Conservation (phyloP, 2,113 vertebrate species). For the Pagrus major region DNA sequence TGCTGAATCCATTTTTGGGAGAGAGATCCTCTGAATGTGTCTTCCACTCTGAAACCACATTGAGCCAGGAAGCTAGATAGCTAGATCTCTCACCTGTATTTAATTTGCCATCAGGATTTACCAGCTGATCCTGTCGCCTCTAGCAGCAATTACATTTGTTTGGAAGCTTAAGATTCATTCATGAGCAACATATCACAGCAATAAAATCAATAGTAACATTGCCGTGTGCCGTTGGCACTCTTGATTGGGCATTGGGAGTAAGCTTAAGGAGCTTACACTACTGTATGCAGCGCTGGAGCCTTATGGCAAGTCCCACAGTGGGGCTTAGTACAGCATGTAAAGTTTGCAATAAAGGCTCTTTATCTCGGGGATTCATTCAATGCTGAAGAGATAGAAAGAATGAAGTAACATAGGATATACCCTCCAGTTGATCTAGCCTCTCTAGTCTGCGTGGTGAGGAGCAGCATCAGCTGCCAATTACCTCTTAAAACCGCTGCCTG, state of each 20-base stretch:
- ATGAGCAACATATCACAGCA: constrained; percentile 40
- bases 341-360: constrained; percentile 43
- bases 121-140: constrained; percentile 33
- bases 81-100: constrained; percentile 42
- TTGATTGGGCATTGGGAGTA: constrained; percentile 37
- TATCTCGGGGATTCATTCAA: constrained; percentile 47
- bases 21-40: neutral
- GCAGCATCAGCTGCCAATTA: constrained; percentile 14
- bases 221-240: constrained; percentile 30
- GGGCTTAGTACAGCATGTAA: constrained; percentile 45
- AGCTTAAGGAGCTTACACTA: constrained; percentile 39
- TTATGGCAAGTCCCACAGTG: constrained; percentile 29
- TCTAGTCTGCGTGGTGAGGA: constrained; percentile 18
- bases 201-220: constrained; percentile 50
- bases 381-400: constrained; percentile 33
- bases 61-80: neutral
- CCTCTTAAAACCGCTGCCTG: constrained; percentile 37
- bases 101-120: constrained; percentile 55
- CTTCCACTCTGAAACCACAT: neutral
- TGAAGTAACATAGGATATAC: constrained; percentile 40
- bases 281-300: constrained; percentile 30
- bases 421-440: constrained; percentile 47
- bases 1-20: constrained; percentile 17
- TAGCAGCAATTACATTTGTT: constrained; percentile 48
- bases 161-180: constrained; percentile 49